Conservation (phyloP, 2,113 vertebrate genomes). For the Peromyscus californicus region DNA sequence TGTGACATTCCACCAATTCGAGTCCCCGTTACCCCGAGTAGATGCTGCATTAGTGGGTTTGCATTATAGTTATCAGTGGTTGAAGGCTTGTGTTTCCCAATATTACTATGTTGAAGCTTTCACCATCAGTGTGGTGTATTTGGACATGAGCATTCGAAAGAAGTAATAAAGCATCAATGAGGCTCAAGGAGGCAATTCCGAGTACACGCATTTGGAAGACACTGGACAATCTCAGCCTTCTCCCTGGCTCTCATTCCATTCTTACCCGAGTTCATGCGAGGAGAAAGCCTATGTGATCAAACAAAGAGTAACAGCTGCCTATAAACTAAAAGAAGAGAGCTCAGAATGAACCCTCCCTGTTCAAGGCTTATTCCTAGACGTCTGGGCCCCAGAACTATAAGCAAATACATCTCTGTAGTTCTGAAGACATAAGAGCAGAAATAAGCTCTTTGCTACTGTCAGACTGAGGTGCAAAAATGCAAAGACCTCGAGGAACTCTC, state of each 20-base stretch:
- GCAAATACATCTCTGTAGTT: not conserved
- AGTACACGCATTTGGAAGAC: not conserved
- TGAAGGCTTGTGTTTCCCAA: not conserved
- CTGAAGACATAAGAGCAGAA: not conserved
- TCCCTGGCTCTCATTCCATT: not conserved
- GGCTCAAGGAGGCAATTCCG: fast-evolving
- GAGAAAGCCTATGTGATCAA: not conserved
- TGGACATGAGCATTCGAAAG: not conserved
- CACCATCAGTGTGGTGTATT: not conserved
- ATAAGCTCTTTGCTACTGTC: not conserved
- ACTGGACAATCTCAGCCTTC: not conserved
- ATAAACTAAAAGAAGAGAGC: not conserved
- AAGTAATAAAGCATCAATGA: not conserved
- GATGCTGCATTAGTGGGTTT: not conserved
- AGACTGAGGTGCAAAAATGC: not conserved
- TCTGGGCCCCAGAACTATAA: not conserved
- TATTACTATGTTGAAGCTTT: not conserved
- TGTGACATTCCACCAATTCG: not conserved
- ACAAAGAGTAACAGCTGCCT: not conserved
- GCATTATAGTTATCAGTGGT: not conserved
- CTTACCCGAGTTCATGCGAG: too few species aligned
- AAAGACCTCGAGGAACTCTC: not conserved
- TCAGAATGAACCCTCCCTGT: not conserved
- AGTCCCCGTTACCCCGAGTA: not conserved
- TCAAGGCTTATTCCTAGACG: not conserved